Evolutionary conservation across 2,113 vertebrate genomes (phyloP).

Genomic region (Phylloscopus trochilus): DNA sequence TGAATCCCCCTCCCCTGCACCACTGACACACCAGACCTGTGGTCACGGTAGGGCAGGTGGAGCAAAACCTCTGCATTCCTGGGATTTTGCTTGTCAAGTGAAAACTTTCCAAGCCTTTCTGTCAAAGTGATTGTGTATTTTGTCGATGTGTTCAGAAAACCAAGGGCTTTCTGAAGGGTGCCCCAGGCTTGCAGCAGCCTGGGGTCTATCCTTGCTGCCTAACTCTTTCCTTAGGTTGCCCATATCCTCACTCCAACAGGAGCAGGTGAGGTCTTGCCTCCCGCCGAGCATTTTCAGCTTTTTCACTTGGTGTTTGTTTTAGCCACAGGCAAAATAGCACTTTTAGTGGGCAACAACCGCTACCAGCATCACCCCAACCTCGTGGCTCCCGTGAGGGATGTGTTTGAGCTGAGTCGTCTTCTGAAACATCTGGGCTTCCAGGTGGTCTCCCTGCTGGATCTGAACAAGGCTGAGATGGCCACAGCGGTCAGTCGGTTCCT

Average conservation of each 20-base stretch:
- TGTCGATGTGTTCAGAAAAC: neutral
- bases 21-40: rapidly evolving
- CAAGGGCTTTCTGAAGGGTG: neutral
- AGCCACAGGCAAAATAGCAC: conserved; percentile 87
- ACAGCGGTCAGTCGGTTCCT: conserved; percentile 77
- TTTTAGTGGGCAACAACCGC: conserved; percentile 85
- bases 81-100: neutral
- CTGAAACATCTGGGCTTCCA: conserved; percentile 82
- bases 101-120: neutral
- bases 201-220: neutral
- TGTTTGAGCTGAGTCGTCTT: conserved; percentile 80
- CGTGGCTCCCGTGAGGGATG: conserved; percentile 82
- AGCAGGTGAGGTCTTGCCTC: neutral
- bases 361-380: conserved; percentile 80
- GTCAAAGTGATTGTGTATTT: neutral
- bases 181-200: neutral
- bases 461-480: conserved; percentile 82
- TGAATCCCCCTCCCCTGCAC: neutral
- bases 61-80: neutral
- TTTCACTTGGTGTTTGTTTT: neutral
- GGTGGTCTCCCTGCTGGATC: conserved; percentile 86
- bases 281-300: neutral
- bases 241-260: neutral
- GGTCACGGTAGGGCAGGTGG: rapidly evolving
- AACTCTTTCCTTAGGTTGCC: neutral